phyloP scores from a whole-genome alignment of 2,113 vertebrate species.

The Mystacornis crossleyi region DNA sequence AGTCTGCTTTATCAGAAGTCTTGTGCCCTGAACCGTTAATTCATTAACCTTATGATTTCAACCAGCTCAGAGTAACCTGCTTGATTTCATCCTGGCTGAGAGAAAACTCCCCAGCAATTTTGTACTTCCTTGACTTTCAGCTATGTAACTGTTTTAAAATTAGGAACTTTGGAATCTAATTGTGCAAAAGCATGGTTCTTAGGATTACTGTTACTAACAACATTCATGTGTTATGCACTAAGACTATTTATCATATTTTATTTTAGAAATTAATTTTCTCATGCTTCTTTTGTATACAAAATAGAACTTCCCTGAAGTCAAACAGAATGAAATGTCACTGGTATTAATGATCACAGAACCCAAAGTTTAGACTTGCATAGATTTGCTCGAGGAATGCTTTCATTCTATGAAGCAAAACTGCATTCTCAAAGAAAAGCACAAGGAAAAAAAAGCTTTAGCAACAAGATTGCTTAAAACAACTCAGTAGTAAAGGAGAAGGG shows the following conservation, averaged over 20 bases:
- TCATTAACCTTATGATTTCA: neutral
- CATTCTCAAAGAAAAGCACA: neutral
- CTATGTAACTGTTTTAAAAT: neutral
- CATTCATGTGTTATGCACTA: neutral
- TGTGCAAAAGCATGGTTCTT: neutral
- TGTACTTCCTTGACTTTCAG: neutral
- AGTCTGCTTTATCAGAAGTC: neutral
- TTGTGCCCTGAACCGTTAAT: neutral
- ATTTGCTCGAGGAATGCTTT: neutral
- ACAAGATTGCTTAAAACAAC: neutral
- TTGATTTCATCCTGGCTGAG: neutral
- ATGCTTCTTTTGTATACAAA: neutral
- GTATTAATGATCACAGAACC: neutral
- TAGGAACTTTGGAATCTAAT: neutral
- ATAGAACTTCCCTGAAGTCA: neutral
- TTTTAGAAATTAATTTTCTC: neutral
- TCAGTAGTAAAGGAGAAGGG: neutral
- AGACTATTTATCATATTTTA: neutral
- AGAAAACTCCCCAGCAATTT: neutral
- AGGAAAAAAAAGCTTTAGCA: neutral
- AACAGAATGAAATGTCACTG: neutral
- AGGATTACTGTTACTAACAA: neutral
- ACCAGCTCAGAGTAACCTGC: neutral
- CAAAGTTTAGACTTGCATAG: neutral
- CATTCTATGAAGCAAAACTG: neutral